Percentiles rank a stretch among this genome's conserved stretches.
Evolutionary conservation across 2,888 invertebrate species (phyloP).

Genomic region (Apodemia duryi): DNA sequence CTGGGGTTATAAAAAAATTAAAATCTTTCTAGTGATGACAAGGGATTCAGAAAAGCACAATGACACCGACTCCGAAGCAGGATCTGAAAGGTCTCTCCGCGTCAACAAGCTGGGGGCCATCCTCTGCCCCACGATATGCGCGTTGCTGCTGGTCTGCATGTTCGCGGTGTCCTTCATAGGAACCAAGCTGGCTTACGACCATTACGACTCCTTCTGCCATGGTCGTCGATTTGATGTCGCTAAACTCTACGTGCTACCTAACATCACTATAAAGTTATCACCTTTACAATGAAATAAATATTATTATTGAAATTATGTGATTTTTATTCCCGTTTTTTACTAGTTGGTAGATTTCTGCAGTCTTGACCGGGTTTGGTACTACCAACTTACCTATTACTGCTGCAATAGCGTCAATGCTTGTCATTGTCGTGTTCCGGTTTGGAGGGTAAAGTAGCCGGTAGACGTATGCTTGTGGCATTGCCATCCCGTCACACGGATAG

Average conservation of each 20-base stretch:
- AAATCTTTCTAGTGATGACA: background rate
- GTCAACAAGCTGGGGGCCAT: slow-evolving; percentile 52
- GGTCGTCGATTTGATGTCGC: slow-evolving; percentile 44
- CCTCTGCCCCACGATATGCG: slow-evolving; percentile 59
- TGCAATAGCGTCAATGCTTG: too few species aligned
- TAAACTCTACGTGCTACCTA: slow-evolving; percentile 2
- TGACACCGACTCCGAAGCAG: slow-evolving; percentile 52
- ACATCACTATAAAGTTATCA: background rate
- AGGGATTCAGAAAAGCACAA: slow-evolving; percentile 8
- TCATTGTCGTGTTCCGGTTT: too few species aligned
- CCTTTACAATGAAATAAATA: background rate
- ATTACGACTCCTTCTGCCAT: slow-evolving; percentile 51
- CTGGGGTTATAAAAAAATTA: too few species aligned
- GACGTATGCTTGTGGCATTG: too few species aligned
- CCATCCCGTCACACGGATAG: too few species aligned
- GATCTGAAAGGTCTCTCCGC: slow-evolving; percentile 40
- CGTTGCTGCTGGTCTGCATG: slow-evolving; percentile 49
- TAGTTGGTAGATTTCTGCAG: too few species aligned
- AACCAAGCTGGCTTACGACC: slow-evolving; percentile 53
- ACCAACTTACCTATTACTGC: too few species aligned
- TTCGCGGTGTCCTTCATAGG: slow-evolving; percentile 54
- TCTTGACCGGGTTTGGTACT: too few species aligned
- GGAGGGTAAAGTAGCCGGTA: too few species aligned
- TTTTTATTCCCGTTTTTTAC: too few species aligned
- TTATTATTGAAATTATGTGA: background rate